These are phyloP conservation scores for Lemur catta DNA, from an alignment of 2,797 vertebrate species.

Conservation along the genomic window DNA sequence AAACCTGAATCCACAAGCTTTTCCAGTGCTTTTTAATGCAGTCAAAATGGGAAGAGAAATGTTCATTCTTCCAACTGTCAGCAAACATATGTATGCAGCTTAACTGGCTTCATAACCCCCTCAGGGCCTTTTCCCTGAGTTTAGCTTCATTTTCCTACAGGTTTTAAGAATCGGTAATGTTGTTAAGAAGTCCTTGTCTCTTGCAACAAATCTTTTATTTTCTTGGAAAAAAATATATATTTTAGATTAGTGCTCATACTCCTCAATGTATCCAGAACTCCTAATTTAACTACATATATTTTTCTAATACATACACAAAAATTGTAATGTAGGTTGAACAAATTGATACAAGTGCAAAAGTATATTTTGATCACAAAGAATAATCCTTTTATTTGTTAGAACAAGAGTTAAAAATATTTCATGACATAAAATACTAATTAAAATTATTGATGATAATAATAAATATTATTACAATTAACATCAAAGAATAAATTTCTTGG, in stretches of 20 bases:
- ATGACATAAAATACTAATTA: neutral
- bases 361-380: neutral
- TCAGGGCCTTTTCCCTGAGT: neutral
- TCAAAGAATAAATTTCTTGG: neutral
- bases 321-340: neutral
- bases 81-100: constrained; percentile 59
- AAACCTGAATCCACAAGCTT: constrained; percentile 70
- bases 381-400: neutral
- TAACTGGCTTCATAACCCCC: constrained; percentile 43
- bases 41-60: constrained; percentile 68
- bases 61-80: constrained; percentile 68
- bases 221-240: neutral
- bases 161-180: constrained; percentile 46
- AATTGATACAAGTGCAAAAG: neutral
- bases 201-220: constrained; percentile 15
- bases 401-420: neutral
- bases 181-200: neutral
- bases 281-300: neutral
- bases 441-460: constrained; percentile 10
- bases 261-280: neutral
- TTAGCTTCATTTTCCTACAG: constrained; percentile 32
- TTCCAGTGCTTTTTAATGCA: constrained; percentile 43
- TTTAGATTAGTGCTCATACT: neutral
- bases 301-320: constrained; percentile 16
- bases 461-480: neutral